These are phyloP conservation scores for Hoplostethus atlanticus DNA, from an alignment of 2,797 vertebrate species.

Conservation along the genomic window DNA sequence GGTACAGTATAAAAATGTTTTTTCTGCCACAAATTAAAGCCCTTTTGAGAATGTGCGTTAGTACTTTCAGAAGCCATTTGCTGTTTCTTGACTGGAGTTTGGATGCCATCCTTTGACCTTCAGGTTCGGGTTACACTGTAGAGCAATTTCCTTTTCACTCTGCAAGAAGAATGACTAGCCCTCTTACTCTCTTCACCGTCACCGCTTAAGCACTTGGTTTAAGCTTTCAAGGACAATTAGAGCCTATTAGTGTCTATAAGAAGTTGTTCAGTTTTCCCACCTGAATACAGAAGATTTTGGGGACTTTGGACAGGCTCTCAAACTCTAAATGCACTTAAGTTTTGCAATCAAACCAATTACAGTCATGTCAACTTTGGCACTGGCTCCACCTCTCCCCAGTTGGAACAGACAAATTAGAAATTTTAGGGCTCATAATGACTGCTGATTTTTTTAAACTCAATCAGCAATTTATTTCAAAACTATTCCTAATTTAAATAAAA, in stretches of 20 bases:
- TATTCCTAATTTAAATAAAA: background rate
- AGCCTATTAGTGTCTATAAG: background rate
- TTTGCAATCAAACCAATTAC: background rate
- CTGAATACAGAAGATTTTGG: background rate
- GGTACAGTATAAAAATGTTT: too few species aligned
- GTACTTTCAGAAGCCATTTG: too few species aligned
- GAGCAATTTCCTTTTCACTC: background rate
- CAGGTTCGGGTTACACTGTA: background rate
- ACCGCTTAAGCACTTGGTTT: background rate
- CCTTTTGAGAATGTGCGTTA: too few species aligned
- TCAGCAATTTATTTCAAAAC: background rate
- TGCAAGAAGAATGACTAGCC: background rate
- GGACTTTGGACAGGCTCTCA: background rate
- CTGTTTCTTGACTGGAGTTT: too few species aligned
- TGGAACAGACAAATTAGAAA: background rate
- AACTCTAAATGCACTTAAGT: background rate
- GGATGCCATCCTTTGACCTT: slow-evolving; percentile 9
- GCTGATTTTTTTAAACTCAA: background rate
- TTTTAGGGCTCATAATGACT: background rate
- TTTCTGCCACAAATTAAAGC: too few species aligned
- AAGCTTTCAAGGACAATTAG: slow-evolving; percentile 28
- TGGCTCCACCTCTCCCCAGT: background rate
- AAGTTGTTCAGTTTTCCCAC: background rate
- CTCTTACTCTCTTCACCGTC: background rate
- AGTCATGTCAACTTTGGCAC: background rate